Conservation (phyloP, 2,113 vertebrate species). For the Podiceps cristatus region DNA sequence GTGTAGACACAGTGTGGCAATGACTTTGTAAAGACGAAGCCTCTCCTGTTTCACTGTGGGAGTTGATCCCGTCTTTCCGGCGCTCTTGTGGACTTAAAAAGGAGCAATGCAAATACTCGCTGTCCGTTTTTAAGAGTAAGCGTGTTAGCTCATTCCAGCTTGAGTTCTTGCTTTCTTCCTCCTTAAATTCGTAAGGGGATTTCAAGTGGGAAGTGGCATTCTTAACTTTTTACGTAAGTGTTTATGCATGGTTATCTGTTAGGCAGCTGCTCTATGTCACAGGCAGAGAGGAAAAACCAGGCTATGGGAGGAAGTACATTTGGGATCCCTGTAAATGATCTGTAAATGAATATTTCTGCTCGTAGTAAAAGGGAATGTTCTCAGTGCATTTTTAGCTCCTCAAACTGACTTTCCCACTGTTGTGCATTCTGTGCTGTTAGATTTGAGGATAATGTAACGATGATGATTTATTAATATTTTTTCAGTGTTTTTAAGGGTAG, state of each 20-base stretch:
- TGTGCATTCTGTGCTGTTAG: not conserved
- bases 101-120: not conserved
- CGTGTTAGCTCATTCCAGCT: not conserved
- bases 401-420: not conserved
- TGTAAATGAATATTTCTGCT: not conserved
- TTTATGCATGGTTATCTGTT: not conserved
- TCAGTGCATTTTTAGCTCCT: not conserved
- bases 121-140: not conserved
- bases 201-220: conserved; percentile 22
- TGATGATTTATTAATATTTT: not conserved
- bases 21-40: not conserved
- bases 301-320: not conserved
- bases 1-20: accelerated
- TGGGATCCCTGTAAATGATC: not conserved
- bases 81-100: not conserved
- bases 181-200: not conserved
- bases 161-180: not conserved
- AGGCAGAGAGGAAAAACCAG: not conserved
- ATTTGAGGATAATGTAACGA: not conserved
- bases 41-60: not conserved
- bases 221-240: not conserved
- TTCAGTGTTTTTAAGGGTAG: not conserved
- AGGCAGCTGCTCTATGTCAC: not conserved
- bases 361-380: not conserved
- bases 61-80: accelerated